Conservation (phyloP, 1,140 invertebrate genomes). For the Drosophila hydei region DNA sequence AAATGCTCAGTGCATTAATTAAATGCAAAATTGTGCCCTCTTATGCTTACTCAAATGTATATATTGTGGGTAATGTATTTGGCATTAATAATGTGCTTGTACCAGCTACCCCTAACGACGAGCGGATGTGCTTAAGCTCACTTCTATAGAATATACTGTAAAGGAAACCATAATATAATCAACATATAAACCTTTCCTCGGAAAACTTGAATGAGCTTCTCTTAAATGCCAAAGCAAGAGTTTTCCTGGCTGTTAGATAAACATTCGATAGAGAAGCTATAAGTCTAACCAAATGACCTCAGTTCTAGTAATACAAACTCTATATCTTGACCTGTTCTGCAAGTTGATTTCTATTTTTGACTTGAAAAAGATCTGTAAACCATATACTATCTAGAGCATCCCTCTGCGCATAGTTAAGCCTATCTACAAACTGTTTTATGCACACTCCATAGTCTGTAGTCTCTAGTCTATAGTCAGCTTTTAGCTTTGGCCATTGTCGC, state of each 20-base stretch:
- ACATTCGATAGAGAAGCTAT: background rate
- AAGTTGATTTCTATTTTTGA: no score
- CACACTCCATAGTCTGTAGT: no score
- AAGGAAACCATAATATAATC: background rate
- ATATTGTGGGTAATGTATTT: slow-evolving; percentile 37
- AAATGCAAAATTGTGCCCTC: slow-evolving; percentile 56
- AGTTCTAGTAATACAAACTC: no score
- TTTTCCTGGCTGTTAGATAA: background rate
- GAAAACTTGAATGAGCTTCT: background rate
- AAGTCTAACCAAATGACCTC: no score
- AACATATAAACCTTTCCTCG: background rate
- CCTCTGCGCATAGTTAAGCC: no score
- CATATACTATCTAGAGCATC: no score
- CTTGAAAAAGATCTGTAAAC: no score
- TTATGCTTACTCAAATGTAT: slow-evolving; percentile 23
- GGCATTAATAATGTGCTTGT: slow-evolving; percentile 17
- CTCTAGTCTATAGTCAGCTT: background rate
- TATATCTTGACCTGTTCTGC: no score
- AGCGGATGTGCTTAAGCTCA: slow-evolving; percentile 23
- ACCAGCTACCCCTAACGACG: slow-evolving; percentile 3
- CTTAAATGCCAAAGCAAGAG: background rate
- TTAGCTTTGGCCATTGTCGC: background rate
- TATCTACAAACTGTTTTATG: no score
- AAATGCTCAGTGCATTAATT: slow-evolving; percentile 68
- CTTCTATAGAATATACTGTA: no score